Conservation (phyloP, 2,888 invertebrate genomes). For the Nomada lathburiana region DNA sequence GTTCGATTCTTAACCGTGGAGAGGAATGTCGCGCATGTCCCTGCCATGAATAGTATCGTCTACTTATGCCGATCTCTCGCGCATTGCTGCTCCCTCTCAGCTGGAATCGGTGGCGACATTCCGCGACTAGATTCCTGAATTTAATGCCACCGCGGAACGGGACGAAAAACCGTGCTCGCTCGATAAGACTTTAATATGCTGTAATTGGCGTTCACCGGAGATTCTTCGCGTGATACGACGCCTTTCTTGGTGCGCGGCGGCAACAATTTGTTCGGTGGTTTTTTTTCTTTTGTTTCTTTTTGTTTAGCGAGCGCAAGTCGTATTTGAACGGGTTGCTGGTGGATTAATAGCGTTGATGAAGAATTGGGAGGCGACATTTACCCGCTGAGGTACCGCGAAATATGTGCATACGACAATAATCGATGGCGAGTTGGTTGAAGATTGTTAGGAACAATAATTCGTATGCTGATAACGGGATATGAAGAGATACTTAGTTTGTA, state of each 20-base stretch:
- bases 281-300: neutral
- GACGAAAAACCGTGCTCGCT: constrained; percentile 39
- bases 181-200: constrained; percentile 55
- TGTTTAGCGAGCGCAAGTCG: no score
- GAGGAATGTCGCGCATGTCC: constrained; percentile 55
- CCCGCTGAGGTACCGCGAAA: no score
- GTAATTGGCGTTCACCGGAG: constrained; percentile 44
- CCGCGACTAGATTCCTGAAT: constrained; percentile 61
- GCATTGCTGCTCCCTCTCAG: constrained; percentile 11
- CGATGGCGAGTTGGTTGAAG: no score
- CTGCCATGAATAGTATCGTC: constrained; percentile 60
- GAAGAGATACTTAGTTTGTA: no score
- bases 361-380: no score
- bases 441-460: no score
- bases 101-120: constrained; percentile 50
- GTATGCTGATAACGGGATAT: no score
- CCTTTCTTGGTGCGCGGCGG: constrained; percentile 20
- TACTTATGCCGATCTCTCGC: constrained; percentile 47
- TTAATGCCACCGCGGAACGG: constrained; percentile 45
- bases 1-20: constrained; percentile 30
- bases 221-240: constrained; percentile 34
- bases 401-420: no score
- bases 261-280: constrained; percentile 35
- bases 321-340: neutral
- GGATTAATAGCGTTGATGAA: neutral